Evolutionary conservation across 2,888 invertebrate species (phyloP).

Genomic region (Melipona bicolor): DNA sequence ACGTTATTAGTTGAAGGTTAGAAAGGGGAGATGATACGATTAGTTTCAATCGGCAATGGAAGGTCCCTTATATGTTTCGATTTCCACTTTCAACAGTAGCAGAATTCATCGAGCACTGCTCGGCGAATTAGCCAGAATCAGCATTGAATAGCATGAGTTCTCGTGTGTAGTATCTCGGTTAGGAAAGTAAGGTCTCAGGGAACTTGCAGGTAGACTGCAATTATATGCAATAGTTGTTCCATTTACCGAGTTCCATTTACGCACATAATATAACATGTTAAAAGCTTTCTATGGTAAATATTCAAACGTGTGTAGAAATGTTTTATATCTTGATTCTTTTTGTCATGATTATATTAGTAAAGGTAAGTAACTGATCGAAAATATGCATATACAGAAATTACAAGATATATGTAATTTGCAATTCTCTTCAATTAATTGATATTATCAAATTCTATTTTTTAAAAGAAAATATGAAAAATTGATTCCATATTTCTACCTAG

Average conservation of each 20-base stretch:
- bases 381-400: too few relatives aligned
- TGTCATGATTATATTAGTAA: too few relatives aligned
- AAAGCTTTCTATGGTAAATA: too few relatives aligned
- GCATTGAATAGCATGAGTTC: constrained; percentile 50
- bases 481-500: too few relatives aligned
- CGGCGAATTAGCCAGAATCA: constrained; percentile 57
- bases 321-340: too few relatives aligned
- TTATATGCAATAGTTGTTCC: constrained; percentile 1
- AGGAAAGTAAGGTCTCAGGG: constrained; percentile 28
- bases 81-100: constrained; percentile 10
- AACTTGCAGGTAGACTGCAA: background rate
- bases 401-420: too few relatives aligned
- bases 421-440: too few relatives aligned
- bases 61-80: background rate
- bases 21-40: background rate
- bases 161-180: constrained; percentile 21
- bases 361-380: too few relatives aligned
- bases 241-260: background rate
- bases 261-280: too few relatives aligned
- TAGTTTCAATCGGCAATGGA: background rate
- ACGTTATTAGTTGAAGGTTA: background rate
- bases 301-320: too few relatives aligned
- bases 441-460: too few relatives aligned
- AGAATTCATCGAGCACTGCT: constrained; percentile 42
- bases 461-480: too few relatives aligned